phyloP scores from a whole-genome alignment of 2,113 vertebrate genomes.

The Bungarus multicinctus region DNA sequence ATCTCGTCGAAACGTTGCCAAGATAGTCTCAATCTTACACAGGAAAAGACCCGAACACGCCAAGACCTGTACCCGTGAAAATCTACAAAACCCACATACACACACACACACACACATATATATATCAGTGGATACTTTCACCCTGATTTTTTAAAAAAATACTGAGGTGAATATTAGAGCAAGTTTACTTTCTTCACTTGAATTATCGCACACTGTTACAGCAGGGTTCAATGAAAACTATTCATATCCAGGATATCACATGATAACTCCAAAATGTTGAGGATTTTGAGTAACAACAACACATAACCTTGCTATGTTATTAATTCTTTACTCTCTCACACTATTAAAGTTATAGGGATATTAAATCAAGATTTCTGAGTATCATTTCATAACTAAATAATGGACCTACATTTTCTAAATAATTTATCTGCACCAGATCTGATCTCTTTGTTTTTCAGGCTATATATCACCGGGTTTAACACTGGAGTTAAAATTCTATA shows the following conservation, averaged over 20 bases:
- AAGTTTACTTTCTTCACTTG: neutral
- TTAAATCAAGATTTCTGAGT: neutral
- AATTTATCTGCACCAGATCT: constrained; percentile 48
- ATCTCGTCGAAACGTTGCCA: too few relatives aligned
- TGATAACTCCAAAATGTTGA: neutral
- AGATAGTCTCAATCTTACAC: too few relatives aligned
- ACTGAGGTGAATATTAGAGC: neutral
- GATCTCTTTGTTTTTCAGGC: constrained; percentile 54
- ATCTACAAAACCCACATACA: too few relatives aligned
- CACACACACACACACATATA: too few relatives aligned
- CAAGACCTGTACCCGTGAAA: too few relatives aligned
- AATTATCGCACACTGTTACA: neutral
- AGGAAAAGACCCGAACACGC: too few relatives aligned
- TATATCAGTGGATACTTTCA: neutral
- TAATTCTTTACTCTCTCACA: neutral
- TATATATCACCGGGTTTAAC: constrained; percentile 55
- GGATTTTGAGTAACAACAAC: neutral
- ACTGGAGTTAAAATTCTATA: constrained; percentile 46
- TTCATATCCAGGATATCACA: neutral
- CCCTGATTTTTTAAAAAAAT: neutral
- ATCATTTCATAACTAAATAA: neutral
- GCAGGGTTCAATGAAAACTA: neutral
- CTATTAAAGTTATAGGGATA: neutral
- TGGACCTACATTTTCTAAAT: neutral
- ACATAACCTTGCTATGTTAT: neutral